Evolutionary conservation across 2,113 vertebrate genomes (phyloP).

Genomic region (Lynx canadensis): DNA sequence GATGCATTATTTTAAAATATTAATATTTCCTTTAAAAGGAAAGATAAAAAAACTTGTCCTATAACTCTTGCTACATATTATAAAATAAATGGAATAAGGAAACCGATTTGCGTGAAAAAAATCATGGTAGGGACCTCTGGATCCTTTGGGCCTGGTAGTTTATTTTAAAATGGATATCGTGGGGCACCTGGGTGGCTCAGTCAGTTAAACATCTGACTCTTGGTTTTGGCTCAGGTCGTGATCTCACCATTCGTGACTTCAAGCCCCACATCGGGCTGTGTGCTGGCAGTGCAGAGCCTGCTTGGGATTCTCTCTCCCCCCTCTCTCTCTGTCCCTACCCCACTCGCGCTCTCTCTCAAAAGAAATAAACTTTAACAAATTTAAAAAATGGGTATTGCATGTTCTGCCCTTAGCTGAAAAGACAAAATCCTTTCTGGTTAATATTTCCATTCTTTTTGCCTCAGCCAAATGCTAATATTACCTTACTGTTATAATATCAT

Average conservation of each 20-base stretch:
- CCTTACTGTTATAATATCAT: neutral
- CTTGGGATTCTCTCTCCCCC: no score
- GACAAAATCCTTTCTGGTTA: neutral
- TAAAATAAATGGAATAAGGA: slow-evolving; percentile 47
- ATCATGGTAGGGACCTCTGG: neutral
- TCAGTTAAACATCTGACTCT: no score
- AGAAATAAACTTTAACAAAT: no score
- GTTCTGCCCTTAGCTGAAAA: neutral
- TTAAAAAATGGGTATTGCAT: neutral
- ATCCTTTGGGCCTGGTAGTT: neutral
- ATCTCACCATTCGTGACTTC: no score
- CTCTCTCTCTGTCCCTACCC: no score
- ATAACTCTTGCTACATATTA: neutral
- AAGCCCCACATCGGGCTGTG: no score
- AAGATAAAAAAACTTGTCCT: neutral
- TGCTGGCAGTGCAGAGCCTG: no score
- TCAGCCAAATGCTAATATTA: neutral
- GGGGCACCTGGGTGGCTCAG: no score
- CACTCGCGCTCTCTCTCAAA: no score
- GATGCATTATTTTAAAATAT: slow-evolving; percentile 42
- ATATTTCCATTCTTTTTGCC: slow-evolving; percentile 1
- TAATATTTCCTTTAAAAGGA: slow-evolving; percentile 30
- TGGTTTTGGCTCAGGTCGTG: no score
- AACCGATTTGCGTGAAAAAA: slow-evolving; percentile 37
- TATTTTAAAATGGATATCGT: neutral